Base-by-base conservation (phyloP, 2,113 vertebrate species). In the Pseudorhombus dupliciocellatus region DNA sequence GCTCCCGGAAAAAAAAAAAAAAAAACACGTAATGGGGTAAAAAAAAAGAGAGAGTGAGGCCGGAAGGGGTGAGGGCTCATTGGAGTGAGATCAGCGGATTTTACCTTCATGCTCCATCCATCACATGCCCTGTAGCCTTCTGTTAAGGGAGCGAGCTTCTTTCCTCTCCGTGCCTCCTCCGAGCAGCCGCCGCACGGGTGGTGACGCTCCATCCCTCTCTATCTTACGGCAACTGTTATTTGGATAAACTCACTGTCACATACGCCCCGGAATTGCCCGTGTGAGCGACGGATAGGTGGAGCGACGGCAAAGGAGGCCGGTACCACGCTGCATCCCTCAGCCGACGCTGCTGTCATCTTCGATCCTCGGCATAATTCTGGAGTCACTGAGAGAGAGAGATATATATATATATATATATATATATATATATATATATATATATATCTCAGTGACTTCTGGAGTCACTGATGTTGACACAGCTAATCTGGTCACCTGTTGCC, bases 151-250 rank as follows among this genome's bases (percentile, higher is more conserved):
- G 60, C 63, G 67, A 81, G 79, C 62, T 57, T 75, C 31, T 66
- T 78, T 66, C 54, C 46, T 61, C 60, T 51, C 30, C 56, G 55
- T 66, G 57, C 70, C 55, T 57, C 65, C 60, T 62, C 10, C 64
- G 66, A 75, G 59, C 57, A 44, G 6, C 16, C 37, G 28, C 24
- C 58, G 26, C n/a, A 16, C 31, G 2, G 21, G 52, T 34, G 30
- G 34, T 66, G 64, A 77, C 12, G 48, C 40, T 50, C 80, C 50
- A 74, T 89, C 73, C 71, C 42, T 84, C 77, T 86, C 77, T 56
- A 46, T 84, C 75, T 64, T 30, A 18, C 20, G 26, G 64, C 56
- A 75, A 78, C 81, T 90, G 20, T 88, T 75, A 90, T 90, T 90
- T 83, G 83, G 85, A 81, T 77, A 80, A 85, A 85, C 70, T 25